A percentile compares a stretch with the other conserved stretches of the same genome.
Evolutionary conservation across 2,797 vertebrate genomes (phyloP).

Genomic region (Phaenicophaeus curvirostris): DNA sequence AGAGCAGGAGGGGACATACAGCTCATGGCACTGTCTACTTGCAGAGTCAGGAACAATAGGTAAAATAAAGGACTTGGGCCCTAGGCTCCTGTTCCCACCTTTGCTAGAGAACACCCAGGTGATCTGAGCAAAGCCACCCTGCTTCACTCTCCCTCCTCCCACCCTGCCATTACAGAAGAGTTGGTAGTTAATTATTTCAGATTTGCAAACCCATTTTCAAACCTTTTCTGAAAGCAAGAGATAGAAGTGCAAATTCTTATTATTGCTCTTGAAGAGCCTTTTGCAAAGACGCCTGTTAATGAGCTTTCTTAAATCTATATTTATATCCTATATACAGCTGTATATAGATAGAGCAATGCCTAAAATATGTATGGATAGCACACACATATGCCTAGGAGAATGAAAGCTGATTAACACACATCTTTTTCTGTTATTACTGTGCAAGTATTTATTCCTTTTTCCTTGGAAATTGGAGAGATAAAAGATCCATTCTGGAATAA

Average conservation of each 20-base stretch:
- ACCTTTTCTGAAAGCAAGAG: background rate
- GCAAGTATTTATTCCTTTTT: conserved; percentile 13
- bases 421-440: background rate
- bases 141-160: background rate
- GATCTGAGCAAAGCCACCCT: background rate
- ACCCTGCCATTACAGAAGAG: too few species aligned
- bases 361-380: conserved; percentile 7
- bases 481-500: conserved; percentile 57
- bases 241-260: conserved; percentile 48
- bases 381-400: conserved; percentile 25
- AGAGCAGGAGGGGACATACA: background rate
- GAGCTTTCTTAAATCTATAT: conserved; percentile 61
- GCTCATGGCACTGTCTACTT: background rate
- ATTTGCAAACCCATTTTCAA: conserved; percentile 1
- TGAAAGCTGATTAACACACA: conserved; percentile 30
- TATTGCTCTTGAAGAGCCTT: conserved; percentile 36
- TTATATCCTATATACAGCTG: conserved; percentile 46
- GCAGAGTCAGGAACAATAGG: background rate
- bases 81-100: background rate
- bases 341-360: conserved; percentile 2
- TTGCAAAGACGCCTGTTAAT: conserved; percentile 52
- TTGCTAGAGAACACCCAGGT: background rate
- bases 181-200: background rate
- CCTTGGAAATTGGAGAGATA: conserved; percentile 45
- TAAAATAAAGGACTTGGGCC: background rate